These are phyloP conservation scores for Gisinianus flammeolus DNA, from an alignment of 2,888 invertebrate genomes.

Conservation along the genomic window DNA sequence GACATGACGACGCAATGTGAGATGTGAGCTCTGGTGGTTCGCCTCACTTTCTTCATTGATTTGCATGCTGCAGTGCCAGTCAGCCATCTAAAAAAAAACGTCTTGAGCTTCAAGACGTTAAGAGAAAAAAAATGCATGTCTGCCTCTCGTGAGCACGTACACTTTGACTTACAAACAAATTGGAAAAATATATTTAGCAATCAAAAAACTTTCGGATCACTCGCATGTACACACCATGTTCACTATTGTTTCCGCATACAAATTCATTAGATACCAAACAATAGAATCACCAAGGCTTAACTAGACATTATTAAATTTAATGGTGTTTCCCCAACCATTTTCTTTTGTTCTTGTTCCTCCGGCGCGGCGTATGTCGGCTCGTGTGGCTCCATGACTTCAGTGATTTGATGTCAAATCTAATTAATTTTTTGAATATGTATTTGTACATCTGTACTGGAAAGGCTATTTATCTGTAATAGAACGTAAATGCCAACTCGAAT, in stretches of 20 bases:
- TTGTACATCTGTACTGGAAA: too few relatives aligned
- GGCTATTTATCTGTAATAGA: too few relatives aligned
- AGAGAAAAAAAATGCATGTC: not conserved
- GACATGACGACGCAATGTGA: not conserved
- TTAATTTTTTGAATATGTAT: too few relatives aligned
- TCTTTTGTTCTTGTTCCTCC: not conserved
- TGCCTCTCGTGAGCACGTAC: not conserved
- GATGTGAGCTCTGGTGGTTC: not conserved
- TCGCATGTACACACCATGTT: not conserved
- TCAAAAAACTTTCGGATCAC: not conserved
- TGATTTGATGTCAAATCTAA: too few relatives aligned
- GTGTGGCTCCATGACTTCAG: too few relatives aligned
- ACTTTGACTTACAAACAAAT: not conserved
- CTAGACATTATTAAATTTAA: too few relatives aligned
- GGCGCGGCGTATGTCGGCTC: too few relatives aligned
- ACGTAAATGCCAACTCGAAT: too few relatives aligned
- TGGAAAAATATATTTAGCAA: not conserved
- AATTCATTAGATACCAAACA: not conserved
- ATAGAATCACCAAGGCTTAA: not conserved
- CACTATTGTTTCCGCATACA: not conserved
- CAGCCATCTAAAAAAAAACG: not conserved
- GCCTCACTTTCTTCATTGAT: not conserved
- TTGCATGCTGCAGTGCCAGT: not conserved
- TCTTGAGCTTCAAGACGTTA: not conserved
- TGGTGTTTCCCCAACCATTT: too few relatives aligned